Evolutionary conservation across 2,797 vertebrate genomes (phyloP).

Genomic region (Echiichthys vipera): DNA sequence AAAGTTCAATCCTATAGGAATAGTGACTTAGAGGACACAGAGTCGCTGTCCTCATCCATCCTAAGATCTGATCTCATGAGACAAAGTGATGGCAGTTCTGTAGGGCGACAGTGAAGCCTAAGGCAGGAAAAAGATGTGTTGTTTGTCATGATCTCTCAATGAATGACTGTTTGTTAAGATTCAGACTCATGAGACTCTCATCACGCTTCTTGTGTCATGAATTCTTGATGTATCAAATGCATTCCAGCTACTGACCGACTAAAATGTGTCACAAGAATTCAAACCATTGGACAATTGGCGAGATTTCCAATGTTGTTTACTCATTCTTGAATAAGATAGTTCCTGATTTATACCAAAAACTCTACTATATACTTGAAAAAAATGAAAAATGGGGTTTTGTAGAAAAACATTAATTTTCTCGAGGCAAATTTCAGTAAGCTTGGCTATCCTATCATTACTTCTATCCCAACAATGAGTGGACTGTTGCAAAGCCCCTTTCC

Average conservation of each 20-base stretch:
- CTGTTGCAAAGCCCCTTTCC: no score
- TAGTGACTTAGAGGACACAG: background rate
- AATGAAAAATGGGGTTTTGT: background rate
- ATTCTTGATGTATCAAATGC: background rate
- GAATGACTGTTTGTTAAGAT: slow-evolving; percentile 12
- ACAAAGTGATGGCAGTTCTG: background rate
- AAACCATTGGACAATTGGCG: background rate
- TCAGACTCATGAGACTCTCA: slow-evolving; percentile 8
- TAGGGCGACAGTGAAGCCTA: background rate
- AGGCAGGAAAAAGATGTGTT: background rate
- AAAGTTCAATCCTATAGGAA: slow-evolving; percentile 23
- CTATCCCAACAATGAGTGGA: background rate
- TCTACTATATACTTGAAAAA: background rate
- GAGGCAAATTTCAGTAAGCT: background rate
- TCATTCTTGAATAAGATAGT: background rate
- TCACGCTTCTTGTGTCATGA: background rate
- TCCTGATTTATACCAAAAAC: slow-evolving; percentile 1
- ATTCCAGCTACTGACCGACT: background rate
- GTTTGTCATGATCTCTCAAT: background rate
- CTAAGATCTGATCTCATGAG: slow-evolving; percentile 32
- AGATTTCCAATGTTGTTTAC: background rate
- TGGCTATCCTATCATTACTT: background rate
- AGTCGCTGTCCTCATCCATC: slow-evolving; percentile 2
- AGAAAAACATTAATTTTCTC: background rate
- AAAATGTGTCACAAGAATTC: background rate